Evolutionary conservation across 2,888 invertebrate genomes (phyloP), one percentile per base, ranked within the genome.

Genomic region (Seira musarum): DNA sequence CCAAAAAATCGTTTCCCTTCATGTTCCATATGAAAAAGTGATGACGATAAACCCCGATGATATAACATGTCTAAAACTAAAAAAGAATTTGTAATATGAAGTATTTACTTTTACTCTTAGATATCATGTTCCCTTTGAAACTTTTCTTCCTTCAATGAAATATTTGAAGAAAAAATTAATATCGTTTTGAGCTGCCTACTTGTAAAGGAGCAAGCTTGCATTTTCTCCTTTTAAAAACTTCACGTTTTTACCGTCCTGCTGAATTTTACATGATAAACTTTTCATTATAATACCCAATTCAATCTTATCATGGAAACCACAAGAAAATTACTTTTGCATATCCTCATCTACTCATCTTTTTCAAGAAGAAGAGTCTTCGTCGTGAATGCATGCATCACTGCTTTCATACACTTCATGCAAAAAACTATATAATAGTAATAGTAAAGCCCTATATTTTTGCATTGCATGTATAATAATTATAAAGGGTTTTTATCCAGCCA

Each of bases 11-110:
- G 57, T 57, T 68, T 67, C 67, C 35, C 57, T 73, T 17, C 72
- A 79, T 79, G 79, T 72, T 79, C 79, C 79, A 79, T 79, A 73
- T 5, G 19, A 49, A 25, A 65, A 57, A 46, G 35, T 15, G 30
- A 30, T 25, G 57, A 69, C 19, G 60, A 70, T 25, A 30, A 30
- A 30, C 22, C 19, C 25, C 30, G 60, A 66, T 66, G 66, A 74
- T 68, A 68, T 75, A 75, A 61, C 75, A 61, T 35, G 22, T 25
- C 60, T 67, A 24, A 65, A n/a, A 30, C 30, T 30, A 30, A 30
- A 30, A 30, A n/a, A n/a, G n/a, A n/a, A n/a, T n/a, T 30, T 8
- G 8, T 8, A 30, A 30, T 8, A 30, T 2, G 3, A 5, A 30
- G 3, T 5, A 8, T 8, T 30, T 30, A 30, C 30, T 30, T 30